Evolutionary conservation across 2,888 invertebrate genomes (phyloP), one percentile per base, ranked within the genome.

Genomic region (Empis livida): DNA sequence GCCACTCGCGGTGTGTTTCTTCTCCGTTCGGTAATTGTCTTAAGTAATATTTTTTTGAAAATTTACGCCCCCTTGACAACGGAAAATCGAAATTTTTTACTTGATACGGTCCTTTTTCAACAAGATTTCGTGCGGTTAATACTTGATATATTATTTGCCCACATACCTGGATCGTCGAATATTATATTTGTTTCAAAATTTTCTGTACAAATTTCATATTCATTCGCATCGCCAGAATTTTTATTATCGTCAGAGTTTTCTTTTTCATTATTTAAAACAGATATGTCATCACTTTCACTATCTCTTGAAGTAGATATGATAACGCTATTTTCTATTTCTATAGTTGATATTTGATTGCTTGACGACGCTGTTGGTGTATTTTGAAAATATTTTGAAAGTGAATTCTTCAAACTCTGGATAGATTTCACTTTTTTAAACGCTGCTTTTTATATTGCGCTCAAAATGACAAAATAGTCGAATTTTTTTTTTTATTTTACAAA

Each of bases 1-100:
- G 42, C 54, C 53, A 55, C 11, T 51, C 47, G 46, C 52, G 51
- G 13, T 51, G 44, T 43, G 47, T 43, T 46, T 49, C 46, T 51
- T 51, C 46, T 13, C 49, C 46, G 48, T 49, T 51, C 31, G 44
- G 15, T 31, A 53, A 42, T 38, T 47, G 38, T 51, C 49, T 51
- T 40, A 37, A 31, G 42, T 42, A 52, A 44, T 52, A 51, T 17
- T 45, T 39, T 16, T 15, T 16, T 16, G 16, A 9, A 39, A 39
- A 39, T 39, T 35, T 35, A 35, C 16, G 38, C 38, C 38, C 6
- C 16, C 10, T 15, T 16, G 38, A 39, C 17, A 17, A 16, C 11
- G 38, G 38, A 39, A 39, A 39, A 16, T 16, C 17, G 17, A 16
- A 16, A 17, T 39, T 39, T 16, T 39, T 39, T 16, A 39, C 11